These are phyloP conservation scores for Dinomys branickii DNA, from an alignment of 2,113 vertebrate species.

Conservation along the genomic window DNA sequence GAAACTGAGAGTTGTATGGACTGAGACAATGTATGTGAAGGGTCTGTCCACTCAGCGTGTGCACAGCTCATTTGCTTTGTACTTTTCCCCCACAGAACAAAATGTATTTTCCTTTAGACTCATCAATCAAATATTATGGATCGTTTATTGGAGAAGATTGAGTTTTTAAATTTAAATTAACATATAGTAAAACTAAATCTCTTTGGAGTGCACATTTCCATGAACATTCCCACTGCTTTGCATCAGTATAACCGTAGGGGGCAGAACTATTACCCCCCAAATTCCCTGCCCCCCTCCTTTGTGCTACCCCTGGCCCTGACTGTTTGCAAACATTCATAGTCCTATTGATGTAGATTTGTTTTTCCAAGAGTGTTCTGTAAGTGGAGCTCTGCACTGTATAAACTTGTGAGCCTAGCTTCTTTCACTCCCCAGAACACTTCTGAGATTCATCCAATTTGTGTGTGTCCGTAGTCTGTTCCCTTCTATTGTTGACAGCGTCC, in stretches of 20 bases:
- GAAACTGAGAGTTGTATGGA: neutral
- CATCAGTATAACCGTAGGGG: neutral
- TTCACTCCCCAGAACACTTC: neutral
- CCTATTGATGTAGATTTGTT: neutral
- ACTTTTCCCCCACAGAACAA: neutral
- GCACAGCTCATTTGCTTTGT: neutral
- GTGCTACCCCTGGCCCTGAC: rapidly evolving
- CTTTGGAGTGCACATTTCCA: neutral
- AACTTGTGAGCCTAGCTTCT: neutral
- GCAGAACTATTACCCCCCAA: neutral
- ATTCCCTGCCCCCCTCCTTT: neutral
- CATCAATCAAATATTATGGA: neutral
- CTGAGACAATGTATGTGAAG: neutral
- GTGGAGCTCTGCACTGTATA: neutral
- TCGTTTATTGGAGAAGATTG: neutral
- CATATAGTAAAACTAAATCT: neutral
- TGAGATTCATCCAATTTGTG: neutral
- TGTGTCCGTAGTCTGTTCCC: neutral
- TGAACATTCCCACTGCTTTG: neutral
- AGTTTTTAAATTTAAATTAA: neutral
- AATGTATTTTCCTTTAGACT: neutral
- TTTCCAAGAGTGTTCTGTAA: neutral
- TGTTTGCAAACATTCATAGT: neutral
- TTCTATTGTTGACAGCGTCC: neutral
- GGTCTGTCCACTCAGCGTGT: neutral